phyloP scores from a whole-genome alignment of 2,888 invertebrate species.

The Mythimna pallens region DNA sequence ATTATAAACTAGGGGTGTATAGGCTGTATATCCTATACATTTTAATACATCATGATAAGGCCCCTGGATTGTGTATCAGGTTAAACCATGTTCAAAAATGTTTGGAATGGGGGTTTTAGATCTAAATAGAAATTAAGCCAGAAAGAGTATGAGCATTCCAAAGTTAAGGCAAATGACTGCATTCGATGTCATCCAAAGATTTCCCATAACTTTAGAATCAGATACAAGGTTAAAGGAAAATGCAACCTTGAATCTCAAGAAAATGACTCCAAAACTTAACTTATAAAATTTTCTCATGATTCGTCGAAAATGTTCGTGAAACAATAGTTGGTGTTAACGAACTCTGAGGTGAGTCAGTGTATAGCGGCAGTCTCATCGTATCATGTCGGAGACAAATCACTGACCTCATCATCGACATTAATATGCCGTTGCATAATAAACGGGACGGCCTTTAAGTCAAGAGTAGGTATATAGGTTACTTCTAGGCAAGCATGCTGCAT shows the following conservation, averaged over 20 bases:
- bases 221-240: background rate
- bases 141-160: background rate
- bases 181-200: background rate
- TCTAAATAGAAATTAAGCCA: too few species aligned
- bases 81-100: background rate
- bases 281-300: conserved; percentile 49
- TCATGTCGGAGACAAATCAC: conserved; percentile 40
- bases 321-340: conserved; percentile 81
- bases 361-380: conserved; percentile 45
- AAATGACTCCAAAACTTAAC: conserved; percentile 3
- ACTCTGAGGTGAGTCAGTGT: conserved; percentile 75
- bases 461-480: background rate
- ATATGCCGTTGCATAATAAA: background rate
- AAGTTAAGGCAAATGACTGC: background rate
- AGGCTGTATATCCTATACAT: too few species aligned
- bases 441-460: background rate
- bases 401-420: conserved; percentile 35
- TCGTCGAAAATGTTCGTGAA: conserved; percentile 71
- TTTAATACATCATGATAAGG: too few species aligned
- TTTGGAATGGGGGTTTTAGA: background rate
- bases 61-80: background rate
- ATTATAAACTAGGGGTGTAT: too few species aligned
- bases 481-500: background rate
- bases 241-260: conserved; percentile 24
- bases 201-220: background rate